These are phyloP conservation scores for Trachemys scripta DNA, from an alignment of 2,113 vertebrate species.

Conservation along the genomic window DNA sequence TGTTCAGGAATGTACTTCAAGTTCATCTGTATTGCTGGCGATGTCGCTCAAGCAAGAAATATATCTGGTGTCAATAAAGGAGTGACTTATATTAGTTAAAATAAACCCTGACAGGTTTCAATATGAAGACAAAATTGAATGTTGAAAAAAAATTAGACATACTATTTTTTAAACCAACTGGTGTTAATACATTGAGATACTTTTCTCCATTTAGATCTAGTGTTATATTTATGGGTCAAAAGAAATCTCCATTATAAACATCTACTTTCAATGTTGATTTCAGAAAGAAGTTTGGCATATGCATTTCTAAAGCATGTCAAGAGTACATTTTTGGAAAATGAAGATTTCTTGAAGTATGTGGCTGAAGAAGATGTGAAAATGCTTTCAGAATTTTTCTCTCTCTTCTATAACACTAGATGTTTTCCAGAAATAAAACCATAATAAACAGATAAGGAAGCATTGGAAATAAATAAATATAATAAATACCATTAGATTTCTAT, in stretches of 20 bases:
- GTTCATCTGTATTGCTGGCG: background rate
- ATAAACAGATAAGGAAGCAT: background rate
- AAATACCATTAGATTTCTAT: background rate
- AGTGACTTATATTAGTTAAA: constrained; percentile 21
- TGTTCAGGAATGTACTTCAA: constrained; percentile 24
- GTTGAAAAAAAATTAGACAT: background rate
- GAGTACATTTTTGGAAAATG: background rate
- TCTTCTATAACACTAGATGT: background rate
- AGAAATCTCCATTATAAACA: background rate
- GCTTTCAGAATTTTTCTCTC: background rate
- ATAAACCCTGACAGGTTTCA: background rate
- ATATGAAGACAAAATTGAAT: constrained; percentile 1
- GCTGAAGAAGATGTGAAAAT: background rate
- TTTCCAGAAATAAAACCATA: background rate
- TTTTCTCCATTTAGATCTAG: background rate
- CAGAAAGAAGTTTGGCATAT: background rate
- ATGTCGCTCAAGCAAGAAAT: background rate
- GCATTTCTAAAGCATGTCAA: background rate
- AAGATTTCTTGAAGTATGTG: background rate
- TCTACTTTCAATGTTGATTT: background rate
- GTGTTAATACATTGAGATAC: background rate
- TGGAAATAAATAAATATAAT: background rate
- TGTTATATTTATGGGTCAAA: background rate
- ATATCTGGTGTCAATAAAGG: background rate
- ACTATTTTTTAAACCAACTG: background rate